Evolutionary conservation across 2,797 vertebrate species (phyloP), one percentile per base, ranked within the genome.

Genomic region (Lacerta bilineata): DNA sequence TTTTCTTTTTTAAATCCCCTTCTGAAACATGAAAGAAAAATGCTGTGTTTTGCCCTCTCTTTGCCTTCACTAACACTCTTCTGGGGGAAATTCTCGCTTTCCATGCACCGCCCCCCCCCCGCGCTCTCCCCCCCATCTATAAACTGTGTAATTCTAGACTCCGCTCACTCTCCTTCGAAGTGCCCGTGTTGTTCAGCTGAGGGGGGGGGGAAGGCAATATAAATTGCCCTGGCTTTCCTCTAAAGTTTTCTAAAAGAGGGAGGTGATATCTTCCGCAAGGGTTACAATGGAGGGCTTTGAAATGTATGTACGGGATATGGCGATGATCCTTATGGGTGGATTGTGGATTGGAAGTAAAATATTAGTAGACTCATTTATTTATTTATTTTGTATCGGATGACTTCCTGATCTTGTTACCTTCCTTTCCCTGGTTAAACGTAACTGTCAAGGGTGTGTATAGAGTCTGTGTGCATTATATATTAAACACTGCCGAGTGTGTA

Each of bases 21-120:
- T 68, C 41, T 39, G 39, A 55, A 85, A 85, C 78, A 80, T 75
- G 78, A 81, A 85, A 80, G 55, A 75, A 78, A 81, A 64, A 85
- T 50, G 83, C 83, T 85, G 83, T 75, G 83, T 72, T 80, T 68
- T 85, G 68, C 84, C 83, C 87, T 74, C 41, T 80, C 77, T 85
- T 66, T 80, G 76, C 66, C 68, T 85, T 74, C 77, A 4, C 23
- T 75, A 84, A 84, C 17, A 23, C 66, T 78, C 83, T 84, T 43
- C 69, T 80, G 77, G 69, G 77, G 68, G 66, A 74, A 80, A 41
- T 68, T 85, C 23, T 5, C 20, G 4, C 6, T 50, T 13, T 17
- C 39, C 64, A 3, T 41, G 29, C 25, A 7, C 50, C 20, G 8
- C 17, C 55, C 8, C 78, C 50, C 50, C 4, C 64, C 29, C 9